Conservation (phyloP, 2,888 invertebrate species). For the Cheilosia urbana region DNA sequence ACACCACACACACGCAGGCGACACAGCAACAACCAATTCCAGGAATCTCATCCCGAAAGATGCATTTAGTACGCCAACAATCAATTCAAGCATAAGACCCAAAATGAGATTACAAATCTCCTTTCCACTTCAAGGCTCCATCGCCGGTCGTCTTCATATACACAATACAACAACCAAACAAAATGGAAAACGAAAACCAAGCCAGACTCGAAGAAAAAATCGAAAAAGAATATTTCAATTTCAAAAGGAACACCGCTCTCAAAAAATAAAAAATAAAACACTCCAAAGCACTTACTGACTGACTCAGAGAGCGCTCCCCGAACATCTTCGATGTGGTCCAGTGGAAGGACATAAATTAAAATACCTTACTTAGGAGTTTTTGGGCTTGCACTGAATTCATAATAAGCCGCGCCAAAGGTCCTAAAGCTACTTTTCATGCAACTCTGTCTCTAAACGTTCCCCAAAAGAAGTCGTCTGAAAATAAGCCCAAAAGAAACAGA, state of each 20-base stretch:
- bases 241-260: constrained; percentile 65
- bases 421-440: constrained; percentile 57
- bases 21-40: constrained; percentile 44
- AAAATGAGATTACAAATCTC: constrained; percentile 72
- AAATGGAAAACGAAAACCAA: constrained; percentile 27
- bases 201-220: constrained; percentile 11
- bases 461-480: constrained; percentile 32
- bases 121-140: constrained; percentile 32
- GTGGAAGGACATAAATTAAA: constrained; percentile 74
- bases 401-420: constrained; percentile 61
- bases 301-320: constrained; percentile 9
- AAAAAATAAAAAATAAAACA: constrained; percentile 37
- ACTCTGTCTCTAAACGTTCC: constrained; percentile 21
- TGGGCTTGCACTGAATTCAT: constrained; percentile 56
- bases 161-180: constrained; percentile 57
- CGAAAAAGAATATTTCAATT: constrained; percentile 52
- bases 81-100: constrained; percentile 74
- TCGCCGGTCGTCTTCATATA: constrained; percentile 7
- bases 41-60: constrained; percentile 67
- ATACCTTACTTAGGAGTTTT: constrained; percentile 50
- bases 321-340: constrained; percentile 58
- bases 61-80: constrained; percentile 70
- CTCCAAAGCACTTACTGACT: constrained; percentile 55
- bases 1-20: not conserved
- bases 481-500: constrained; percentile 5